Evolutionary conservation across 2,797 vertebrate genomes (phyloP), one percentile per base, ranked within the genome.

Genomic region (Bufotes viridis): DNA sequence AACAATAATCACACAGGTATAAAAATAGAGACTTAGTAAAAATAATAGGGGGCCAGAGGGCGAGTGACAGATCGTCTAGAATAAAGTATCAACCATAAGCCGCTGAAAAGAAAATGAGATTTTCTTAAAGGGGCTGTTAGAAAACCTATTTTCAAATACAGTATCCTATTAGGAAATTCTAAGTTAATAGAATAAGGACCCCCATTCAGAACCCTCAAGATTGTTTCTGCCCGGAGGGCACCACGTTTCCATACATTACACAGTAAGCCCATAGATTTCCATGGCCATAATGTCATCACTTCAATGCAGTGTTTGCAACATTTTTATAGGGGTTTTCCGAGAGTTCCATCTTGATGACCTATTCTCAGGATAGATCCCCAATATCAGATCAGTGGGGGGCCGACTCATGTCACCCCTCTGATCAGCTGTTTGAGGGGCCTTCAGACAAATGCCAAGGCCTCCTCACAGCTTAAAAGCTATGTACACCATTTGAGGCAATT

Each of bases 1-100:
- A 82, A 82, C 49, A 69, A 69, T 24, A 82, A 82, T 17, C 14
- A 67, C 22, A 55, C 81, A 29, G 24, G 76, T 65, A 81, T 81
- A 81, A 81, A 81, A 69, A 81, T 63, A 81, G 60, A 22, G 29
- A 65, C 29, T 65, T 42, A 51, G 26, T 65, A 65, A 22, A 29
- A 76, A 67, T 26, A 70, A 34, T 70, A 18, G 1, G 15, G 34
- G 26, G 17, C 18, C 34, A 20, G 34, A 18, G 17, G 34, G 26
- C 14, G 24, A 63, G 60, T 63, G 60, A 63, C 60, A 63, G 18
- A 34, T 17, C 4, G 2, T 0, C 63, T 12, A 13, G 4, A 61
- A 61, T 5, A 58, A 7, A 49, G 14, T 2, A 78, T 57, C 75
- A 2, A n/a, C 26, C 76, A 78, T 17, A n/a, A 24, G 5, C 42